Percentiles rank a stretch among this genome's conserved stretches.
Conservation (phyloP, 2,113 vertebrate genomes). For the Galbula dea region DNA sequence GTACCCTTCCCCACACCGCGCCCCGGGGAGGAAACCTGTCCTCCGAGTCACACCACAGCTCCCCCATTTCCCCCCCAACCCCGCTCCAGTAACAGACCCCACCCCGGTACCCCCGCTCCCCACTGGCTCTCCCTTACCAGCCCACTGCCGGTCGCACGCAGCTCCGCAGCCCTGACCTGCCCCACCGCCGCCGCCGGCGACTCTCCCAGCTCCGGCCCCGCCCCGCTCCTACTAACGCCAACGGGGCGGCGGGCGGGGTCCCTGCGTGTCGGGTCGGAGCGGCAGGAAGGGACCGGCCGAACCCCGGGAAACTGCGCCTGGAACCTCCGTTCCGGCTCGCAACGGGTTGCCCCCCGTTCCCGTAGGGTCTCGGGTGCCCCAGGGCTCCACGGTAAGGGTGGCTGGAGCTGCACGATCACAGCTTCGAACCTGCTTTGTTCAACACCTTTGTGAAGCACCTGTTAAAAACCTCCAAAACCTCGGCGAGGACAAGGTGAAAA, state of each 20-base stretch:
- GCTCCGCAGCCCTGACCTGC: neutral
- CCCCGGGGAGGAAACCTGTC: neutral
- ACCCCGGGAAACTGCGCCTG: neutral
- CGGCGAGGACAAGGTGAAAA: neutral
- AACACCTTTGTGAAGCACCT: neutral
- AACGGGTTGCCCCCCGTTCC: neutral
- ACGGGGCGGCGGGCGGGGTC: constrained; percentile 33
- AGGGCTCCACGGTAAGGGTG: too few relatives aligned
- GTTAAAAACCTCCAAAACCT: neutral
- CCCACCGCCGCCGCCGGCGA: neutral
- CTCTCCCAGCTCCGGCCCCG: neutral
- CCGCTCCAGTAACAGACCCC: neutral
- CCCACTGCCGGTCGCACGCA: neutral
- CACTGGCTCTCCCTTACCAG: neutral
- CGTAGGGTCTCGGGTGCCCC: rapidly evolving
- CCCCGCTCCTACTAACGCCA: constrained; percentile 19
- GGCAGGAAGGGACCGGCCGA: neutral
- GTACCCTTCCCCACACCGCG: neutral
- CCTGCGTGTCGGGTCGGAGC: neutral
- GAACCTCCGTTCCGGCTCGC: neutral
- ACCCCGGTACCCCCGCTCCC: neutral
- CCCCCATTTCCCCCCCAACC: neutral
- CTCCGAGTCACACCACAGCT: neutral
- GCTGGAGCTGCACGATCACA: neutral
- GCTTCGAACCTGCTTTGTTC: neutral